These are phyloP conservation scores for Nycticryphes semicollaris DNA, from an alignment of 2,113 vertebrate species.

Conservation along the genomic window DNA sequence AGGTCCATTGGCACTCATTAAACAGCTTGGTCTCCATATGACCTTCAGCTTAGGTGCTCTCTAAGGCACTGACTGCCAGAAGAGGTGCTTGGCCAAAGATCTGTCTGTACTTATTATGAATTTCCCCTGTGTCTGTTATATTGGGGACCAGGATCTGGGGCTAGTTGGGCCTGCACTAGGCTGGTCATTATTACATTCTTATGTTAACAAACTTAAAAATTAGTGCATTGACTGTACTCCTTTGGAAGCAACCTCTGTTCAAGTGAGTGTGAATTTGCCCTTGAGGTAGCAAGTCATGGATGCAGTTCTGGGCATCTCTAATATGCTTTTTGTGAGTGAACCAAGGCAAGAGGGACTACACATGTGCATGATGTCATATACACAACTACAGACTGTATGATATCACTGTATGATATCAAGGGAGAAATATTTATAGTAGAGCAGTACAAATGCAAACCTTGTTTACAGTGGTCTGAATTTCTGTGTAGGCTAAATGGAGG, in stretches of 20 bases:
- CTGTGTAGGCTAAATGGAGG: neutral
- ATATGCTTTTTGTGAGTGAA: neutral
- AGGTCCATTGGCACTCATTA: neutral
- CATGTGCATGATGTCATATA: rapidly evolving
- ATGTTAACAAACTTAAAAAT: neutral
- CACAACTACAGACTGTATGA: neutral
- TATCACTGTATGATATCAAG: neutral
- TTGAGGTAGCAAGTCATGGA: neutral
- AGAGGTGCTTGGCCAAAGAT: neutral
- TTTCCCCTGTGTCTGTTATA: neutral
- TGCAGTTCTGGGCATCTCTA: neutral
- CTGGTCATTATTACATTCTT: neutral
- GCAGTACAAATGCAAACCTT: neutral
- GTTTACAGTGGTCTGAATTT: neutral
- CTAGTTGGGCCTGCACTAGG: neutral
- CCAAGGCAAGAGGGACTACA: rapidly evolving
- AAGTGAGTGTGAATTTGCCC: neutral
- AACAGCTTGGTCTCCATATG: neutral
- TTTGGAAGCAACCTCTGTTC: neutral
- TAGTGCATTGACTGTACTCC: neutral
- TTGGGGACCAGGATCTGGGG: neutral
- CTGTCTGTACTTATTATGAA: neutral
- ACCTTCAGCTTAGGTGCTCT: conserved; percentile 5
- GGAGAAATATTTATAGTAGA: neutral
- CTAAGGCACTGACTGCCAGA: neutral